Base-by-base conservation (phyloP, 2,113 vertebrate genomes). In the Oreochromis niloticus region DNA sequence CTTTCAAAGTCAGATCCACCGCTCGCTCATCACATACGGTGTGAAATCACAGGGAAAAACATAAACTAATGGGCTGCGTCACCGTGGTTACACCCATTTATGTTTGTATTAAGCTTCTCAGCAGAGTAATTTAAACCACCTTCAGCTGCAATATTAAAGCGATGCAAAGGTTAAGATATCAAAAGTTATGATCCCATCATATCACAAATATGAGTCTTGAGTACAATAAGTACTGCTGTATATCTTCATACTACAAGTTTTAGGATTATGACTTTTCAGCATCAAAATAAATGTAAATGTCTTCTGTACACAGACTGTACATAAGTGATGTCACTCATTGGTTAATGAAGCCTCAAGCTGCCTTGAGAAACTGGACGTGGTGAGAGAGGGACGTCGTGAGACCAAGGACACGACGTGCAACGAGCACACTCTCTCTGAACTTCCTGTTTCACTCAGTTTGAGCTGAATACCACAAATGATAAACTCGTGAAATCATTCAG, bases 371-470 rank as follows among this genome's bases (percentile, higher is more conserved):
- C 6, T 73, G 68, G 41, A 46, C 13, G 39, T 43, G 66, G 36
- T 43, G n/a, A 0, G n/a, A 6, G 3, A 27, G 22, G 68, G 13
- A 0, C 7, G 1, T 73, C 19, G 11, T 46, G 22, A 17, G 22
- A 9, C 41, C 1, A 0, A 68, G 4, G 1, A 22, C 1, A 3
- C 1, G 0, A 5, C 5, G 0, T 46, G 39, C 39, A 73, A 6
- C 3, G 0, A 46, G 13, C 39, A 39, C 0, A 0, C 39, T 73
- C 39, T 0, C 63, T 46, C 66, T 27, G 8, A 73, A 27, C 66
- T 73, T 73, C 66, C 22, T 46, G 66, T 4, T 73, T 41, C 22
- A 16, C 19, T 73, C 0, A 27, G 22, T 43, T 9, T 27, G 39
- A 73, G 12, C n/a, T 71, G 66, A 66, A 39, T 22, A 39, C 17